Base-by-base conservation (phyloP, 2,797 vertebrate genomes). In the Melanogrammus aeglefinus region DNA sequence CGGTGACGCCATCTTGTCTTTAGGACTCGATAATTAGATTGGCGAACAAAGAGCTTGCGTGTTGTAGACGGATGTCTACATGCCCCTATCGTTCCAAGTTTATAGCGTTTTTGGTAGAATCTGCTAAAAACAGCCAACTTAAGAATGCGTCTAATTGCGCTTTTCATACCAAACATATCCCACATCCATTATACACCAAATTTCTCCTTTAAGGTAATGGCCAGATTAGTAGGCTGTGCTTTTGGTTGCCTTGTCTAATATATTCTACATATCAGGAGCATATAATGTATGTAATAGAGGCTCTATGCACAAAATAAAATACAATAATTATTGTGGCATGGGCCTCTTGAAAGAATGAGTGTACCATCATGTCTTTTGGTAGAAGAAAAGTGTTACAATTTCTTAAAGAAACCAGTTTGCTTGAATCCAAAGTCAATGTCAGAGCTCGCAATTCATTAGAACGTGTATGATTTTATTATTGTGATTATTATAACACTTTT, bases 191-290 rank as follows among this genome's bases (percentile, higher is more conserved):
- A 3, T 33, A 33, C 31, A 33, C 2, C 31, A 33, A 33, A 33
- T 33, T 33, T 33, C 31, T 33, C 31, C 31, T 33, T 31, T 9
- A 27, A 66, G 27, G 63, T 27, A 69, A 69, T 69, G 63, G 63
- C n/a, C n/a, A 69, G 63, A 69, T 27, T 27, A 27, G 63, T 69
- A 69, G 24, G 63, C 24, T 74, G 72, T 79, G 82, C 44, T 21
- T 75, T 74, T 6, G 0, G 39, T 70, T 79, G 75, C 78, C 74
- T 89, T 84, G 73, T 78, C 0, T 18, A 31, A 38, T 39, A 31
- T 73, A 76, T 21, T 6, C 39, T 76, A 82, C 77, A 76, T 75
- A 84, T 84, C 51, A 82, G 44, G 82, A 13, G 16, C 12, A 24
- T 77, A 77, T 44, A 6, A 6, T 13, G 3, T 72, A 18, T 16